Conservation (phyloP, 2,797 vertebrate genomes). For the Tamandua tetradactyla region DNA sequence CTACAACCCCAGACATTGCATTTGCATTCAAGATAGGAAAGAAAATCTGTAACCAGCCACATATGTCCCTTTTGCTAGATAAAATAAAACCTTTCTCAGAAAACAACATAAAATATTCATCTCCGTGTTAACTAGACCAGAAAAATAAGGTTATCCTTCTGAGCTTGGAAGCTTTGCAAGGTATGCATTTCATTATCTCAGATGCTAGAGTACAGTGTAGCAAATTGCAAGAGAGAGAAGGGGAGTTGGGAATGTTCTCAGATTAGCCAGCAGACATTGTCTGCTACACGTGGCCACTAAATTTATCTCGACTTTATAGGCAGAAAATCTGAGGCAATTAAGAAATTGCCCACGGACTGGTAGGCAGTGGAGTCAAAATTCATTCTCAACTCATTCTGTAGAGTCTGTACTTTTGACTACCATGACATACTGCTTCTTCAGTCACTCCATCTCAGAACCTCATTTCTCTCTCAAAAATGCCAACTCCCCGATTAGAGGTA, state of each 20-base stretch:
- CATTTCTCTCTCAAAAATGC: neutral
- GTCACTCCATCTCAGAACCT: neutral
- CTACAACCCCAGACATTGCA: too few species aligned
- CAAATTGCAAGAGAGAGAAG: neutral
- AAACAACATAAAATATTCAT: neutral
- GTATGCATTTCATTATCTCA: neutral
- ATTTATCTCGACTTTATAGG: neutral
- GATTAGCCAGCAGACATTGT: neutral
- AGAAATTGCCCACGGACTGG: neutral
- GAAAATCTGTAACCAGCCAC: neutral
- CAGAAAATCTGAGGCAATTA: neutral
- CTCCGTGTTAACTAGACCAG: neutral
- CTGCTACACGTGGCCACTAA: neutral
- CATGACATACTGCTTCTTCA: neutral
- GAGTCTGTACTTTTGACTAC: neutral
- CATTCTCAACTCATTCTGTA: neutral
- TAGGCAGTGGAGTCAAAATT: neutral
- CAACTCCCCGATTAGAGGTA: neutral
- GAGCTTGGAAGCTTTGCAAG: neutral
- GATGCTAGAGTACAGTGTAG: neutral
- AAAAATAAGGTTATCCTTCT: neutral
- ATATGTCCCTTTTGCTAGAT: neutral
- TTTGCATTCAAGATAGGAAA: neutral
- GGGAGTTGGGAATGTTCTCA: neutral
- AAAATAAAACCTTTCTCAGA: neutral